These are phyloP conservation scores for Strix uralensis DNA, from an alignment of 2,113 vertebrate genomes.

Conservation along the genomic window DNA sequence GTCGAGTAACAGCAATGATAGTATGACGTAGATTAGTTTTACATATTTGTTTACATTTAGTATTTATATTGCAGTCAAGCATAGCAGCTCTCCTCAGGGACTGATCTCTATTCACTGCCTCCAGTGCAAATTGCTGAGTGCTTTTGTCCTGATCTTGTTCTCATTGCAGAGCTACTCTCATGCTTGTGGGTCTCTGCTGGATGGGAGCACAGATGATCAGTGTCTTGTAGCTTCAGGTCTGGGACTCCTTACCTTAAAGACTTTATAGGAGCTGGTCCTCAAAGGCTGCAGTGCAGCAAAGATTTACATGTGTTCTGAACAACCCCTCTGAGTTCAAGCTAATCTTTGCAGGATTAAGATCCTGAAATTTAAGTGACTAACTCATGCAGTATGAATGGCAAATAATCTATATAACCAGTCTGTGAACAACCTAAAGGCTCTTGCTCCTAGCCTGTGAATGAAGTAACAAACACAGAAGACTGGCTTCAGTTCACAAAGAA, in stretches of 20 bases:
- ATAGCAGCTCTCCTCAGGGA: slow-evolving; percentile 20
- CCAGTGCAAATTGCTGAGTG: background rate
- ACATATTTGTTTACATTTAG: slow-evolving; percentile 54
- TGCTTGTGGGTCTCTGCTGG: background rate
- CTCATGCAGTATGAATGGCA: background rate
- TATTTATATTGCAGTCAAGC: slow-evolving; percentile 50
- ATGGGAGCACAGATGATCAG: background rate
- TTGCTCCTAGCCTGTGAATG: background rate
- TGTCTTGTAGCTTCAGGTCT: background rate
- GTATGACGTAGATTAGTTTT: slow-evolving; percentile 23
- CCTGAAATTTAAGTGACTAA: slow-evolving; percentile 24
- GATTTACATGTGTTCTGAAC: background rate
- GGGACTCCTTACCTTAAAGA: background rate
- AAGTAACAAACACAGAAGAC: background rate
- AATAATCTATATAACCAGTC: background rate
- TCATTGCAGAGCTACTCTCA: background rate
- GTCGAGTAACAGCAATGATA: background rate
- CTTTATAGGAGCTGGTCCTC: background rate
- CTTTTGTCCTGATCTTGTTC: background rate
- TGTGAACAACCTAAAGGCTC: background rate
- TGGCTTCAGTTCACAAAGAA: background rate
- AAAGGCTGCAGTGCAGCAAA: background rate
- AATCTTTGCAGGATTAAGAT: slow-evolving; percentile 27
- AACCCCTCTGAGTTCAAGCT: background rate
- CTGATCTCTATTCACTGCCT: background rate